Conservation (phyloP, 2,113 vertebrate species). For the Vireo altiloquus region DNA sequence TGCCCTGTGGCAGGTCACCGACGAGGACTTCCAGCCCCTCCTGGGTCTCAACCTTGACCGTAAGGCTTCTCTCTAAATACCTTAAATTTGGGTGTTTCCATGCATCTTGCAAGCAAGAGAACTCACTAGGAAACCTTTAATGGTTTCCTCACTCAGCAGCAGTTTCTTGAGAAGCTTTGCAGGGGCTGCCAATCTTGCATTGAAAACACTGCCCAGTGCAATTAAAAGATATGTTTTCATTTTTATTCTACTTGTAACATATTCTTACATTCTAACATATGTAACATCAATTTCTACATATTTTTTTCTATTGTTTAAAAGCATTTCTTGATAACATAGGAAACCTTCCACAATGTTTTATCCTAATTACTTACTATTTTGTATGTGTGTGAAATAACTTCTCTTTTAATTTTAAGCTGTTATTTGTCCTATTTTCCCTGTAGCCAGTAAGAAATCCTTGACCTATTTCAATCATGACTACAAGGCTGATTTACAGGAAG, state of each 20-base stretch:
- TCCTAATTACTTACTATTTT: neutral
- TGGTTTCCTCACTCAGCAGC: neutral
- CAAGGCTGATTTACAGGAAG: conserved; percentile 84
- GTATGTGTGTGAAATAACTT: neutral
- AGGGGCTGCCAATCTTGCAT: neutral
- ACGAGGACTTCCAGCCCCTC: conserved; percentile 87
- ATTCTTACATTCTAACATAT: too few relatives aligned
- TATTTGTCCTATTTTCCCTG: neutral
- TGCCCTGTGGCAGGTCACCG: conserved; percentile 88
- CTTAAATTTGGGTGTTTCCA: neutral
- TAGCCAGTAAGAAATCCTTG: conserved; percentile 83
- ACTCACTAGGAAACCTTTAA: neutral
- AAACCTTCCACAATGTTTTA: neutral
- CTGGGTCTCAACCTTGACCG: conserved; percentile 88
- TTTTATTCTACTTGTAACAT: neutral
- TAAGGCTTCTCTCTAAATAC: conserved; percentile 65
- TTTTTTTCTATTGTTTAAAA: neutral
- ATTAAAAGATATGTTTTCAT: neutral
- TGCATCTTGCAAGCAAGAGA: neutral
- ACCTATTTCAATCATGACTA: conserved; percentile 89
- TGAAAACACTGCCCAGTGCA: neutral
- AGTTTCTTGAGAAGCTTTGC: neutral
- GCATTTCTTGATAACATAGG: neutral
- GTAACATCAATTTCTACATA: neutral
- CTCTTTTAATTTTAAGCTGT: neutral